phyloP scores from a whole-genome alignment of 2,888 invertebrate species.

The Ceriagrion tenellum region DNA sequence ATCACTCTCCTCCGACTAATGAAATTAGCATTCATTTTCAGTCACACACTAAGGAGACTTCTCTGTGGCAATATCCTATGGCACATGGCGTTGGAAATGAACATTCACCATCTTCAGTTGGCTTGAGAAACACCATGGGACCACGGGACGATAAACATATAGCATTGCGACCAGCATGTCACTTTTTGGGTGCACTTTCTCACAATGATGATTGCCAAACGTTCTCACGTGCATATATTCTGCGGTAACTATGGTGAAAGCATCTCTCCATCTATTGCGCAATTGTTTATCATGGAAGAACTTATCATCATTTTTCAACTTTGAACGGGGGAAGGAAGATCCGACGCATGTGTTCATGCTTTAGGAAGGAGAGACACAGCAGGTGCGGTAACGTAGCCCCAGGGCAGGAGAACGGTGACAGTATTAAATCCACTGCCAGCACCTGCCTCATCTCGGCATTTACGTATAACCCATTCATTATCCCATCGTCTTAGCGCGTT shows the following conservation, averaged over 20 bases:
- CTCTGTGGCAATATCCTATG: no score
- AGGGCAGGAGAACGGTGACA: not conserved
- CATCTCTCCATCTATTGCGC: not conserved
- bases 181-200: no score
- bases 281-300: not conserved
- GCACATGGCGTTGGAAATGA: no score
- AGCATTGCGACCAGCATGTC: no score
- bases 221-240: not conserved
- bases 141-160: no score
- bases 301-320: not conserved
- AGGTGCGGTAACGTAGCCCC: not conserved
- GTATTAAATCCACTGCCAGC: not conserved
- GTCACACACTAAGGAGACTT: no score
- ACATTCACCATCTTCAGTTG: no score
- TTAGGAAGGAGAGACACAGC: not conserved
- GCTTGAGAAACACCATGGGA: no score
- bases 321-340: not conserved
- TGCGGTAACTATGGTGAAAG: not conserved
- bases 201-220: no score
- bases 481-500: not conserved
- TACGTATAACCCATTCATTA: not conserved
- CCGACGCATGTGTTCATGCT: not conserved
- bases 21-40: no score
- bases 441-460: no score
- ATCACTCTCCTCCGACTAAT: no score